Percentiles rank a stretch among this genome's conserved stretches.
Conservation (phyloP, 2,797 vertebrate genomes). For the Luscinia megarhynchos region DNA sequence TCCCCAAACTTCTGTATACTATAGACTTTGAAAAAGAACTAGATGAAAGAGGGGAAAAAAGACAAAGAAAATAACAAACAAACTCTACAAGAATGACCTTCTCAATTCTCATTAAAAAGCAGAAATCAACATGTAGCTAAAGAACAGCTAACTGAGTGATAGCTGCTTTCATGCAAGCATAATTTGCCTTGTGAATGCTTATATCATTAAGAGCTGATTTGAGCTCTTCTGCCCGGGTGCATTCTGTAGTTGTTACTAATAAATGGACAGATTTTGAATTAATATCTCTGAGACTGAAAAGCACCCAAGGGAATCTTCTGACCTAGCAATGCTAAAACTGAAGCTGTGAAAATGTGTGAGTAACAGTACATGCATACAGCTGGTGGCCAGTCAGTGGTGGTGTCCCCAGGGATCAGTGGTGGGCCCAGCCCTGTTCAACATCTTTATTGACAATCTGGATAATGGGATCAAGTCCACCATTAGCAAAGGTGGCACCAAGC, state of each 20-base stretch:
- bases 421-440: not conserved
- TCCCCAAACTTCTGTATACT: not conserved
- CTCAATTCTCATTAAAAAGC: not conserved
- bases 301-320: not conserved
- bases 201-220: not conserved
- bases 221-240: fast-evolving
- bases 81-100: fast-evolving
- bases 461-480: no score
- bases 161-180: not conserved
- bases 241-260: not conserved
- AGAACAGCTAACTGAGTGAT: not conserved
- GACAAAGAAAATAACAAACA: not conserved
- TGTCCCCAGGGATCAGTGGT: not conserved
- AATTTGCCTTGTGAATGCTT: not conserved
- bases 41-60: no score
- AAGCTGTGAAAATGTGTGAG: not conserved
- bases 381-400: not conserved
- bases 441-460: not conserved
- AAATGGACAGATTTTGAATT: not conserved
- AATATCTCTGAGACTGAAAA: not conserved
- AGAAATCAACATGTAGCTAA: not conserved
- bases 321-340: not conserved
- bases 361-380: not conserved
- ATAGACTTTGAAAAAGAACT: not conserved
- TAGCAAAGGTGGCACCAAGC: not conserved